These are phyloP conservation scores for Triplophysa bombifrons DNA, from an alignment of 2,797 vertebrate genomes.

Conservation along the genomic window DNA sequence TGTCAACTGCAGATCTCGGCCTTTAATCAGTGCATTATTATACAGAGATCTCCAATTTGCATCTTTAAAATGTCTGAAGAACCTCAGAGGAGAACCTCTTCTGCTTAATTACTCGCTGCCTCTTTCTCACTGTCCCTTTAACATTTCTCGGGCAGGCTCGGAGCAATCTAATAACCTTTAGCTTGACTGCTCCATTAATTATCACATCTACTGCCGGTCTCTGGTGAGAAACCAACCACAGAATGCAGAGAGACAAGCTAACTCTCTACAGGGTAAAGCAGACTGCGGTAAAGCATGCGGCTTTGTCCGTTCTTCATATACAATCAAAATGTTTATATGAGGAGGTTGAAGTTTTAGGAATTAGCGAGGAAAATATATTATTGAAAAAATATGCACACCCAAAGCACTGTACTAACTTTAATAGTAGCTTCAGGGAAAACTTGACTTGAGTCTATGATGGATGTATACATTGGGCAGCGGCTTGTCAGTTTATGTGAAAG, in stretches of 20 bases:
- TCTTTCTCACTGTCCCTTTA: not conserved
- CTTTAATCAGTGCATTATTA: constrained; percentile 50
- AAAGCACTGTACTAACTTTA: not conserved
- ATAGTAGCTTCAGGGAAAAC: not conserved
- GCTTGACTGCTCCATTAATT: constrained; percentile 48
- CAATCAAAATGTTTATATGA: not conserved
- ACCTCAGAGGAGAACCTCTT: constrained; percentile 28
- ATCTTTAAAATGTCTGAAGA: constrained; percentile 39
- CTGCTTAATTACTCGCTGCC: constrained; percentile 53
- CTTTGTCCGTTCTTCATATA: not conserved
- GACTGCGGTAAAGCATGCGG: not conserved
- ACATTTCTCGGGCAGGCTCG: constrained; percentile 13
- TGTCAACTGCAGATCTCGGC: not conserved
- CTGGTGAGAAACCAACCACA: constrained; percentile 27
- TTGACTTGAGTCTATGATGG: not conserved
- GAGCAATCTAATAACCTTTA: constrained; percentile 45
- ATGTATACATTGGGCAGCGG: not conserved
- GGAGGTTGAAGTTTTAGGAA: not conserved
- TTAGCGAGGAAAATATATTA: not conserved
- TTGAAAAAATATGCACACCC: not conserved
- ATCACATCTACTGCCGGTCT: constrained; percentile 18
- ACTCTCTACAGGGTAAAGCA: constrained; percentile 5
- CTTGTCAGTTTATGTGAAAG: constrained; percentile 1
- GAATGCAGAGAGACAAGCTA: not conserved
- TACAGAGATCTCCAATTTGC: constrained; percentile 33